Percentiles rank a stretch among this genome's conserved stretches.
These are phyloP conservation scores for Eurytemora carolleeae DNA, from an alignment of 1,140 invertebrate genomes.

Conservation along the genomic window DNA sequence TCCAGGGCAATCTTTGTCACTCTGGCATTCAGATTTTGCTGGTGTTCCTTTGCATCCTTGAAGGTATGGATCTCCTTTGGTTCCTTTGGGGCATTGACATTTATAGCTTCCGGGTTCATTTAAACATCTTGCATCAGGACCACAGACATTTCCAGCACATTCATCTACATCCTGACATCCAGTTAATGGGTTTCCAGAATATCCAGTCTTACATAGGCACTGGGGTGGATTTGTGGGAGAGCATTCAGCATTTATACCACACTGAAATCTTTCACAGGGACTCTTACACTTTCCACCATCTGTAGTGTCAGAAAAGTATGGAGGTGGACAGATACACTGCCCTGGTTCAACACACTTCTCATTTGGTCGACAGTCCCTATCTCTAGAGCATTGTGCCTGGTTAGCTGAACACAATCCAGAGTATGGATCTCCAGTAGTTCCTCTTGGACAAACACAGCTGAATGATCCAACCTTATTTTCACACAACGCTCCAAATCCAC, in stretches of 20 bases:
- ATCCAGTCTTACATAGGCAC: slow-evolving; percentile 65
- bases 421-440: slow-evolving; percentile 60
- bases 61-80: slow-evolving; percentile 59
- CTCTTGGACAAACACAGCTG: slow-evolving; percentile 57
- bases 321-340: slow-evolving; percentile 66
- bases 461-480: slow-evolving; percentile 47
- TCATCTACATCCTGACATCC: slow-evolving; percentile 48
- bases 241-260: slow-evolving; percentile 78
- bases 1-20: slow-evolving; percentile 53
- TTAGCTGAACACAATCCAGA: slow-evolving; percentile 46
- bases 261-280: slow-evolving; percentile 63
- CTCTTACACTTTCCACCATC: slow-evolving; percentile 67
- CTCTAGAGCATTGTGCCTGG: slow-evolving; percentile 52
- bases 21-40: slow-evolving; percentile 39
- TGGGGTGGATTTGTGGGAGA: slow-evolving; percentile 65
- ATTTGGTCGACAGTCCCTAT: slow-evolving; percentile 59
- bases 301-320: slow-evolving; percentile 55
- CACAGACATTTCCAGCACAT: slow-evolving; percentile 51
- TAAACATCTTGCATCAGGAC: slow-evolving; percentile 59
- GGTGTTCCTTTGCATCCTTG: slow-evolving; percentile 28
- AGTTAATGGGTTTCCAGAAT: slow-evolving; percentile 54
- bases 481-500: slow-evolving; percentile 62
- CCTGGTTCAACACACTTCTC: slow-evolving; percentile 76
- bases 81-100: slow-evolving; percentile 59
- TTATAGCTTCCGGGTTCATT: slow-evolving; percentile 47